Conservation (phyloP, 2,113 vertebrate genomes). For the Caracal caracal region DNA sequence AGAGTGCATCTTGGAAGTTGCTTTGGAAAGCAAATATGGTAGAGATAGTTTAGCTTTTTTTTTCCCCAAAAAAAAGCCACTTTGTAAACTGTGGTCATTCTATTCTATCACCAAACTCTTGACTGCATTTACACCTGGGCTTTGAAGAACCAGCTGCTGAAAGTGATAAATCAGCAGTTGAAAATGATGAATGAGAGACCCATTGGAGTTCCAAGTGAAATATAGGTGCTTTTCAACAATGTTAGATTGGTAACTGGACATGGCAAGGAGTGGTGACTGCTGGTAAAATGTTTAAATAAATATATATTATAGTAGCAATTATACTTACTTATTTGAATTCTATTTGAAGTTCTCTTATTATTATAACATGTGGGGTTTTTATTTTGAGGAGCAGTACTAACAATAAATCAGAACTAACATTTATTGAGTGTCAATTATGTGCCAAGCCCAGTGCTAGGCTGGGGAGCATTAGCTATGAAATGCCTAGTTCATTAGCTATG, state of each 20-base stretch:
- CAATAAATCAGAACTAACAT: neutral
- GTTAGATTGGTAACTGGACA: neutral
- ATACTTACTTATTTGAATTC: neutral
- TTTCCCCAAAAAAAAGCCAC: neutral
- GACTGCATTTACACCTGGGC: neutral
- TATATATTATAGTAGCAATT: neutral
- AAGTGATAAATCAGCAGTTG: slow-evolving; percentile 19
- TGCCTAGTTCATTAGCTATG: neutral
- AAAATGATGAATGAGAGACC: neutral
- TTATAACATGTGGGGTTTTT: neutral
- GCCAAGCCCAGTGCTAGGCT: neutral
- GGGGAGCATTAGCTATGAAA: neutral
- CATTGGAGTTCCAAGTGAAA: neutral
- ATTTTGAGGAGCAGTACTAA: neutral
- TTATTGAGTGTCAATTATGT: neutral
- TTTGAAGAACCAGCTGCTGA: slow-evolving; percentile 47
- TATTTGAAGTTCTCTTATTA: slow-evolving; percentile 17
- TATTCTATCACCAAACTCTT: neutral
- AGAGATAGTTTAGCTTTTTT: neutral
- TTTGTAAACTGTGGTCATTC: neutral
- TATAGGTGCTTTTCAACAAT: neutral
- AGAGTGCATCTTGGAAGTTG: neutral
- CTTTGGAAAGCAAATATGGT: neutral
- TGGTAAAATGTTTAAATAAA: neutral
- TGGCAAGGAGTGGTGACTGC: neutral